These are phyloP conservation scores for Isaurus tuberculatus DNA, from an alignment of 92 coral and sea anemone genomes.

Conservation along the genomic window DNA sequence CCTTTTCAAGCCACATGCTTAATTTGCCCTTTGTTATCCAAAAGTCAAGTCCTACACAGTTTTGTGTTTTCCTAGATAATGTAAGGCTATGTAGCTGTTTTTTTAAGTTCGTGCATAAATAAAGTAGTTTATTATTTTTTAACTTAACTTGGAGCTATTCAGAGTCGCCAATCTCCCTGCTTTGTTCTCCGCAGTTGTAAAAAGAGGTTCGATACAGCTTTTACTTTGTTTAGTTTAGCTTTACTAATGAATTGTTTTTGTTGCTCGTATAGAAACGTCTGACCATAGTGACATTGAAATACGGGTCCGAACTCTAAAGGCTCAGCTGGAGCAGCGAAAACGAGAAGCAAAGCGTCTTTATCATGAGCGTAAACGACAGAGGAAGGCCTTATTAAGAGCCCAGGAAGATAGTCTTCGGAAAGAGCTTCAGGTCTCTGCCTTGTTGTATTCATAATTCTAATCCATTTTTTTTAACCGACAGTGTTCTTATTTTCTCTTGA, in stretches of 20 bases:
- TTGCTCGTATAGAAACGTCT: conserved; percentile 80
- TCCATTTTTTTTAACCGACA: background rate
- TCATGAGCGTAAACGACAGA: conserved; percentile 82
- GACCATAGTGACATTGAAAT: conserved; percentile 94
- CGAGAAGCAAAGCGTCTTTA: conserved; percentile 88
- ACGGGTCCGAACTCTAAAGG: conserved; percentile 83
- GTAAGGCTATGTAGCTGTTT: too few relatives aligned
- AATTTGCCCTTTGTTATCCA: too few relatives aligned
- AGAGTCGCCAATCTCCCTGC: too few relatives aligned
- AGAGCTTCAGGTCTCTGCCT: conserved; percentile 78
- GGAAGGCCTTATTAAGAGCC: conserved; percentile 85
- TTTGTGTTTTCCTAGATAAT: too few relatives aligned
- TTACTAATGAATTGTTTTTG: background rate
- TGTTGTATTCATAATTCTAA: background rate
- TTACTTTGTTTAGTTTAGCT: too few relatives aligned
- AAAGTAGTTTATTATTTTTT: too few relatives aligned
- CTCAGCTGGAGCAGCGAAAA: conserved; percentile 85
- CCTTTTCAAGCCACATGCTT: too few relatives aligned
- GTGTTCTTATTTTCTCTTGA: background rate
- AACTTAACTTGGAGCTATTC: too few relatives aligned
- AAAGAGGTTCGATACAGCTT: too few relatives aligned
- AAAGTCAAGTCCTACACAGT: too few relatives aligned
- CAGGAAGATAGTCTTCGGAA: conserved; percentile 87
- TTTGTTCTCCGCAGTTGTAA: too few relatives aligned
- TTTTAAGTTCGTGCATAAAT: too few relatives aligned